These are phyloP conservation scores for Saguinus imperator DNA, from an alignment of 2,113 vertebrate species.

Conservation along the genomic window DNA sequence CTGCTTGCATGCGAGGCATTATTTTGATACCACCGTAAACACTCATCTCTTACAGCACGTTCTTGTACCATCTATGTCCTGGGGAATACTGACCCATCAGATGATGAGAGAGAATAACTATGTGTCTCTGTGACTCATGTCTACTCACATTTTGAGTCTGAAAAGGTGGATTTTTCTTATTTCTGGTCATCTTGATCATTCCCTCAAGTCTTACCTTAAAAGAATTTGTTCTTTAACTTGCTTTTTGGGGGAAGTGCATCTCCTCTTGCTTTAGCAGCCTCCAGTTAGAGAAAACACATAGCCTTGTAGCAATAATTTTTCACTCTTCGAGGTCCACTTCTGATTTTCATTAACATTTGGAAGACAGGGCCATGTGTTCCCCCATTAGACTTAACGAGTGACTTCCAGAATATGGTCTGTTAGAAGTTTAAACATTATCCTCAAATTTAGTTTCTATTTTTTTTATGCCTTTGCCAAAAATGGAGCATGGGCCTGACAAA, in stretches of 20 bases:
- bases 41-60: too few relatives aligned
- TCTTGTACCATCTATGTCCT: not conserved
- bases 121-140: not conserved
- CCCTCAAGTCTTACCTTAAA: not conserved
- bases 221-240: not conserved
- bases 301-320: not conserved
- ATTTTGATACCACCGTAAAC: accelerated
- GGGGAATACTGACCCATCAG: not conserved
- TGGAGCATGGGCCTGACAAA: not conserved
- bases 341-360: not conserved
- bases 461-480: not conserved
- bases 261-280: not conserved
- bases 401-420: not conserved
- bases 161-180: not conserved
- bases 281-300: not conserved
- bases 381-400: not conserved
- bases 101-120: not conserved
- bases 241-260: not conserved
- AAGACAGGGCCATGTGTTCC: not conserved
- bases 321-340: not conserved
- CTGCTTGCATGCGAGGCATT: accelerated
- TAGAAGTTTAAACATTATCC: not conserved
- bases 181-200: not conserved
- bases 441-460: not conserved
- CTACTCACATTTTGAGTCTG: not conserved